Evolutionary conservation across 2,797 vertebrate genomes (phyloP).

Genomic region (Lepidocolaptes lacrymiger): DNA sequence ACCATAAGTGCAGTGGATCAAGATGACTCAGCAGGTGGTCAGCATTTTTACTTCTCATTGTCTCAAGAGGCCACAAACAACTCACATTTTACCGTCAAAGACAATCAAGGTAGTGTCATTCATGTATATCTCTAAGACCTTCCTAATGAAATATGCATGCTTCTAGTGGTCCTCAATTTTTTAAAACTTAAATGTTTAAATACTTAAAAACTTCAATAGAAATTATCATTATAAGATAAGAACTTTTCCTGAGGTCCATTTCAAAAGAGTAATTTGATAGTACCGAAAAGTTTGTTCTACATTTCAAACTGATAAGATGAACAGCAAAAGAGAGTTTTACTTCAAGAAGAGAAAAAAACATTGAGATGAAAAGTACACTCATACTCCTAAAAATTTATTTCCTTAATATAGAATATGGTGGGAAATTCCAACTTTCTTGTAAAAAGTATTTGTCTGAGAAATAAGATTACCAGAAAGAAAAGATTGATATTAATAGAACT

Average conservation of each 20-base stretch:
- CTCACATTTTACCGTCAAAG: slow-evolving; percentile 87
- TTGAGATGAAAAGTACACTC: background rate
- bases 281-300: background rate
- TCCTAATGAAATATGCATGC: background rate
- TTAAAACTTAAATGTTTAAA: background rate
- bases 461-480: background rate
- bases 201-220: background rate
- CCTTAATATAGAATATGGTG: background rate
- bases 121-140: background rate
- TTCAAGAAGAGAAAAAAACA: background rate
- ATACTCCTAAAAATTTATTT: background rate
- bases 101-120: slow-evolving; percentile 86
- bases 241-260: background rate
- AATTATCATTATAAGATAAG: background rate
- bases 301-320: background rate
- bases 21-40: slow-evolving; percentile 84
- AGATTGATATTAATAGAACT: background rate
- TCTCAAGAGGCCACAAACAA: slow-evolving; percentile 80
- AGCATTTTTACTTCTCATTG: slow-evolving; percentile 88
- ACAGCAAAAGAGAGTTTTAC: background rate
- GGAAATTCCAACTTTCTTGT: background rate
- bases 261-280: background rate
- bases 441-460: background rate
- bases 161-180: background rate
- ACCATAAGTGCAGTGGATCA: slow-evolving; percentile 87